Base-by-base conservation (phyloP, 2,113 vertebrate genomes). In the Microtus richardsoni region DNA sequence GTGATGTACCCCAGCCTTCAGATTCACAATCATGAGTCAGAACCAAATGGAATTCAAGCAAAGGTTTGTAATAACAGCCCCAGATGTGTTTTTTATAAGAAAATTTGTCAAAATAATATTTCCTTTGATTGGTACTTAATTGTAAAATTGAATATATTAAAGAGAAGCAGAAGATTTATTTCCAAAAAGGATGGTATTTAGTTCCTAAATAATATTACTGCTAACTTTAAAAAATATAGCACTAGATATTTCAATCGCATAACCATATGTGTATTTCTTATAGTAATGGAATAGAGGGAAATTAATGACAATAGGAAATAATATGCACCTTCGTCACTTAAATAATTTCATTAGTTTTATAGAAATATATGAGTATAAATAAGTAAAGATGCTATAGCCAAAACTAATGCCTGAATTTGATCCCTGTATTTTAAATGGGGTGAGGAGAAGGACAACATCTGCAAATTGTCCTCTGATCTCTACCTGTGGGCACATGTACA, bases 41-140 rank as follows among this genome's bases (percentile, higher is more conserved):
- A 17, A 49, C 62, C 62, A 93, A 93, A 88, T 87, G 88, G 77
- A 96, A 83, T 52, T 60, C 26, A 88, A 84, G 1, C 26, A 60
- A 62, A 71, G 39, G 14, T 4, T 85, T 36, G 62, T 33, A 85
- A 7, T 54, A 73, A 71, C 19, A 24, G 30, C 19, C 28, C 11
- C 13, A 30, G 19, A 64, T 44, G 39, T 28, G 4, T 88, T 74
- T 41, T 3, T 41, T 33, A 68, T 41, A 73, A 92, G 77, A 94
- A 74, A 7, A 8, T 0, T 64, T 19, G 30, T 95, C 22, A 49
- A 95, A 90, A 75, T 60, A 58, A 44, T 36, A 70, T 49, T 91
- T 84, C 54, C 58, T 84, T 95, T 84, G 94, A 26, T 14, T 74
- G 41, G 83, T 86, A 62, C 33, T 66, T 36, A 47, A 44, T 78